Evolutionary conservation across 2,113 vertebrate genomes (phyloP), one percentile per base, ranked within the genome.

Genomic region (Ahaetulla prasina): DNA sequence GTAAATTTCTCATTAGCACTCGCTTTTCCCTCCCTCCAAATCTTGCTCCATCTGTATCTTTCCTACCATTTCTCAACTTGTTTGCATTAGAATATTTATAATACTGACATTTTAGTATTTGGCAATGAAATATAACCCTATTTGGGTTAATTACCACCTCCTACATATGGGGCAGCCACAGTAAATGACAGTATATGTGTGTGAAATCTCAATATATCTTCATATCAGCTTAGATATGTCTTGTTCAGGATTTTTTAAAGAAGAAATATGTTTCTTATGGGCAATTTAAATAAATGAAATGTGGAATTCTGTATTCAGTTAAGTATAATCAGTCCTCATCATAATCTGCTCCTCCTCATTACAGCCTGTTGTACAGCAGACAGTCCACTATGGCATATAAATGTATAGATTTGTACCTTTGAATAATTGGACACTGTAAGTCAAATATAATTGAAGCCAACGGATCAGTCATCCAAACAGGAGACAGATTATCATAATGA

Each of bases 41-140:
- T 92, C 91, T 43, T 74, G 89, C 25, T 92, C 80, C 27, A 54
- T 94, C 91, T 94, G 39, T 93, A 20, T 88, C 57, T 92, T 53
- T 92, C 47, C 92, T 92, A 90, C 87, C 92, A 43, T 93, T 95
- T 92, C 55, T 93, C 92, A 94, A 94, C 49, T 3, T 89, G 53
- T 88, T 96, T 95, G 87, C 89, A 94, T 95, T 95, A 95, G 94
- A 92, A 96, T 93, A 94, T 94, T 92, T 94, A 85, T 94, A 95
- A 95, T 92, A 23, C 68, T 95, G 93, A 94, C 92, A 95, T 96
- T 96, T 92, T 95, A 94, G 4, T 50, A 94, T 96, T 96, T 96
- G 93, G 47, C 92, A 95, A 92, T 93, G 95, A 96, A 96, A 95
- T 95, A 92, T 35, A 94, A 89, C 93, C 55, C 95, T 94, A 91